Percentiles rank a stretch among this genome's conserved stretches.
phyloP scores from a whole-genome alignment of 2,888 invertebrate species.

The Pammene aurita region DNA sequence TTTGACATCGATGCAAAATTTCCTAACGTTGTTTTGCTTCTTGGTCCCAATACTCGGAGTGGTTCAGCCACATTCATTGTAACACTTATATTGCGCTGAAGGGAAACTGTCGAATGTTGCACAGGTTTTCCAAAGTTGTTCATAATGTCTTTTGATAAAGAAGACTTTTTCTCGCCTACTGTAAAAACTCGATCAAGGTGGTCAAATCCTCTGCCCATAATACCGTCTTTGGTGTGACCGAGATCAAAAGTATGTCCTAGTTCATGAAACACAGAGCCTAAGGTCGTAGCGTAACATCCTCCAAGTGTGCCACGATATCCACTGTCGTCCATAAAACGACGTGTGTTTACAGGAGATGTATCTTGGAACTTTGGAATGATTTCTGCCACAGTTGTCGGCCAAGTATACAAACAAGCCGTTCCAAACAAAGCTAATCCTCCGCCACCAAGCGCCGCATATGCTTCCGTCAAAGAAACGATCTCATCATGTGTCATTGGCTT shows the following conservation, averaged over 20 bases:
- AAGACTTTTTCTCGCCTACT: conserved; percentile 80
- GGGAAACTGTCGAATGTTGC: conserved; percentile 84
- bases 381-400: conserved; percentile 89
- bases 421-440: conserved; percentile 96
- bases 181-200: conserved; percentile 90
- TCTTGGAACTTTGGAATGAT: conserved; percentile 83
- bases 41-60: conserved; percentile 74
- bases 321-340: conserved; percentile 94
- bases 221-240: conserved; percentile 94
- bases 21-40: conserved; percentile 80
- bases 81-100: conserved; percentile 84
- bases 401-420: conserved; percentile 94
- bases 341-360: conserved; percentile 86
- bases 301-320: conserved; percentile 94
- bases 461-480: conserved; percentile 87
- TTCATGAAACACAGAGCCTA: conserved; percentile 97
- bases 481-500: conserved; percentile 87
- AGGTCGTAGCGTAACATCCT: conserved; percentile 94
- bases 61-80: conserved; percentile 85
- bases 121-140: conserved; percentile 84
- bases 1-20: conserved; percentile 79
- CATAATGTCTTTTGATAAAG: conserved; percentile 78
- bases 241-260: conserved; percentile 97
- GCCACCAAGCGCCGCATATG: conserved; percentile 95
- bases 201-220: conserved; percentile 96